A percentile compares a stretch with the other conserved stretches of the same genome.
Conservation (phyloP, 2,888 invertebrate genomes). For the Drosophila phalerata region DNA sequence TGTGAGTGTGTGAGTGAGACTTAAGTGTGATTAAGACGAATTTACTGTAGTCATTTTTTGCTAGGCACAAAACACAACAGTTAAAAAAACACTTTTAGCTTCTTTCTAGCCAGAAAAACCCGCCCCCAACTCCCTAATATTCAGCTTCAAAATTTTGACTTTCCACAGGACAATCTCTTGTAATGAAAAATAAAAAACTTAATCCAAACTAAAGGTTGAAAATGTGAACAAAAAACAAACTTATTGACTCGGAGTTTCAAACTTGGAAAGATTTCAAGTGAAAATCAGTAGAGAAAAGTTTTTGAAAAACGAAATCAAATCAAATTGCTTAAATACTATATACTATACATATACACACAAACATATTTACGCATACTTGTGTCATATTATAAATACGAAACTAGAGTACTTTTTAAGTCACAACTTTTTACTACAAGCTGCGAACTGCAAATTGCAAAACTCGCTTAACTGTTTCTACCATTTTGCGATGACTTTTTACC, state of each 20-base stretch:
- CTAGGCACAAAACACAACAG: slow-evolving; percentile 47
- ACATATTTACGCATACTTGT: slow-evolving; percentile 38
- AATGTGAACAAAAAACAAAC: slow-evolving; percentile 27
- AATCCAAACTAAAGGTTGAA: slow-evolving; percentile 28
- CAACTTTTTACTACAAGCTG: slow-evolving; percentile 51
- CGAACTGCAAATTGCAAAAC: slow-evolving; percentile 3
- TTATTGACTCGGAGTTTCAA: slow-evolving; percentile 71
- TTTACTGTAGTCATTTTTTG: slow-evolving; percentile 72
- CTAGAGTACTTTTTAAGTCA: slow-evolving; percentile 44
- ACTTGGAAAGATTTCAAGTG: slow-evolving; percentile 46
- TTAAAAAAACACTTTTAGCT: slow-evolving; percentile 21
- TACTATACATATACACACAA: neutral
- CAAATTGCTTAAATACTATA: slow-evolving; percentile 26
- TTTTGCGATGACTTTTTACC: slow-evolving; percentile 45
- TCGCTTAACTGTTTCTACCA: slow-evolving; percentile 40
- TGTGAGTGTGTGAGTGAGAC: slow-evolving; percentile 44
- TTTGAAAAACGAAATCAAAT: slow-evolving; percentile 15
- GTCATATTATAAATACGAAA: slow-evolving; percentile 52
- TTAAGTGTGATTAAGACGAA: slow-evolving; percentile 77
- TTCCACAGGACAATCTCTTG: slow-evolving; percentile 74
- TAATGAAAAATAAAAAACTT: slow-evolving; percentile 30
- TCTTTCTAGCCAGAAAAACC: slow-evolving; percentile 1
- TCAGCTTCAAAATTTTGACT: slow-evolving; percentile 44
- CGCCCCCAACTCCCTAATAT: neutral
- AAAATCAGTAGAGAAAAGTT: slow-evolving; percentile 24